These are phyloP conservation scores for Hipposideros larvatus DNA, from an alignment of 2,797 vertebrate species.

Conservation along the genomic window DNA sequence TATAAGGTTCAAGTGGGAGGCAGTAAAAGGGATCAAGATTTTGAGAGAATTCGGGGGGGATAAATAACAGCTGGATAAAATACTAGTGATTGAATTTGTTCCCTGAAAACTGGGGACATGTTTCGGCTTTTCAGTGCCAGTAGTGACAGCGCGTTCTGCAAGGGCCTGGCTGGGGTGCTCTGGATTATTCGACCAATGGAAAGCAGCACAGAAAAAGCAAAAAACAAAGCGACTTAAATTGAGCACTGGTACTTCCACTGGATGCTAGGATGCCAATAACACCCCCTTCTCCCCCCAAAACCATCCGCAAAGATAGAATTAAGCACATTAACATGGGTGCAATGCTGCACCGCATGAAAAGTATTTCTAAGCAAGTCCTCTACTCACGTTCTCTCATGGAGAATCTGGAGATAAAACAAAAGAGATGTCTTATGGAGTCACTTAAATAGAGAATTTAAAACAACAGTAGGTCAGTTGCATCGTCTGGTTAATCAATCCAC, in stretches of 20 bases:
- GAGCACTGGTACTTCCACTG: not conserved
- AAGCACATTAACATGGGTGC: not conserved
- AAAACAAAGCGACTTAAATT: not conserved
- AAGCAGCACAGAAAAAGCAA: not conserved
- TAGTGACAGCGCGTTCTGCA: not conserved
- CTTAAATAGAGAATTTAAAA: not conserved
- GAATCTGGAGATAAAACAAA: not conserved
- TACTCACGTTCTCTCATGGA: not conserved
- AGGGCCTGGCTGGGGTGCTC: not conserved
- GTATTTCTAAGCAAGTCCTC: not conserved
- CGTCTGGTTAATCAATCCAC: not conserved
- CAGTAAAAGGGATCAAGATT: not conserved
- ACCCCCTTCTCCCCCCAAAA: rapidly evolving
- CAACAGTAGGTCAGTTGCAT: not conserved
- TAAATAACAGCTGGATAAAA: not conserved
- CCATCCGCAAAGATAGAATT: not conserved
- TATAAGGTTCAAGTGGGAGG: not conserved
- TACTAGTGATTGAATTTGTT: not conserved
- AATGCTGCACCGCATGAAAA: too few relatives aligned
- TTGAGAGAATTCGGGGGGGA: not conserved
- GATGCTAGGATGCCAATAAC: not conserved
- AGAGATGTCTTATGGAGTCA: not conserved
- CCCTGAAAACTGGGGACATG: not conserved
- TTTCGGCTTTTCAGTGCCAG: not conserved
- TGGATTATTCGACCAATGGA: not conserved